phyloP scores from a whole-genome alignment of 2,888 invertebrate genomes.

The Microdon myrmicae region DNA sequence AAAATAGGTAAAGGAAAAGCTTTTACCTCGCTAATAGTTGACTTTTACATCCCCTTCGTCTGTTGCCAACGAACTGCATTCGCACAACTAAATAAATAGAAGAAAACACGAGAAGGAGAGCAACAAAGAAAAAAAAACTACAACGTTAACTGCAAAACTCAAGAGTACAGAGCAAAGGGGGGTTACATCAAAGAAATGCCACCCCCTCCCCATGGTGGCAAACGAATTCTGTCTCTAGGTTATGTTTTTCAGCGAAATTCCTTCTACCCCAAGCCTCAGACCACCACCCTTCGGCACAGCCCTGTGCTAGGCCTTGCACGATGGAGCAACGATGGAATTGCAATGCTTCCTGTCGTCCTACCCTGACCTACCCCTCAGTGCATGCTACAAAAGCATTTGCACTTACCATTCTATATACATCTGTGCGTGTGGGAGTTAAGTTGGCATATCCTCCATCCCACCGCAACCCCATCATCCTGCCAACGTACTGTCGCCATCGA shows the following conservation, averaged over 20 bases:
- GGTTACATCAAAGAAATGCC: constrained; percentile 31
- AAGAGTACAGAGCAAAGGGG: constrained; percentile 7
- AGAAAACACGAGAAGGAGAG: constrained; percentile 14
- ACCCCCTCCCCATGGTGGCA: constrained; percentile 2
- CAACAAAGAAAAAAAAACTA: constrained; percentile 5
- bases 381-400: not conserved
- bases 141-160: constrained; percentile 8
- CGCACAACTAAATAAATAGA: no score
- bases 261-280: not conserved
- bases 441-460: constrained; percentile 5
- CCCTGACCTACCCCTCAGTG: constrained; percentile 51
- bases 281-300: constrained; percentile 8
- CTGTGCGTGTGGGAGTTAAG: constrained; percentile 12
- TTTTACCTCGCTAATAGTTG: constrained; percentile 37
- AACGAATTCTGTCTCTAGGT: constrained; percentile 50
- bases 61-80: constrained; percentile 9
- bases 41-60: constrained; percentile 6
- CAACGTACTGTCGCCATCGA: constrained; percentile 6
- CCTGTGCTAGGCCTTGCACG: constrained; percentile 29
- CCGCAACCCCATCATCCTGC: constrained; percentile 3
- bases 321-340: constrained; percentile 32
- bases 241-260: constrained; percentile 39
- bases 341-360: constrained; percentile 46
- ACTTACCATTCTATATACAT: not conserved
- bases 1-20: constrained; percentile 58